phyloP scores from a whole-genome alignment of 2,113 vertebrate genomes.

The Centropus bengalensis region DNA sequence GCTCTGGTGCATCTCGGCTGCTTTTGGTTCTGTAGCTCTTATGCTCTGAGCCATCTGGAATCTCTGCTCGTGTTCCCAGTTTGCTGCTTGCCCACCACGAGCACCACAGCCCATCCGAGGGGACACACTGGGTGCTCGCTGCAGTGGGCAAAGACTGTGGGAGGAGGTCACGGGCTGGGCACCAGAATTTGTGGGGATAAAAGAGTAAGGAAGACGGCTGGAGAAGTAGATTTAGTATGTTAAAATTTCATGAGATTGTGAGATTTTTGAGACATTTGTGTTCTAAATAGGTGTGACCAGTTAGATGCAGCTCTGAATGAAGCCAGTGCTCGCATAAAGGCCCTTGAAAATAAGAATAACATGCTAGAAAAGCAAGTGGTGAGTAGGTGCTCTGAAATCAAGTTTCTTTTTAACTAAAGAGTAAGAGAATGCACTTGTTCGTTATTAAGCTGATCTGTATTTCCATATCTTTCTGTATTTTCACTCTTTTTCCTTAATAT shows the following conservation, averaged over 20 bases:
- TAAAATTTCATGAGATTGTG: background rate
- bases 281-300: conserved; percentile 82
- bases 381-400: conserved; percentile 14
- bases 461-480: background rate
- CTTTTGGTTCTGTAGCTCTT: background rate
- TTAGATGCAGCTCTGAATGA: conserved; percentile 86
- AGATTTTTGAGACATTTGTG: background rate
- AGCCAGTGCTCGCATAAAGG: conserved; percentile 78
- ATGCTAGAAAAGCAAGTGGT: conserved; percentile 89
- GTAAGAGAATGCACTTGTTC: background rate
- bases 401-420: background rate
- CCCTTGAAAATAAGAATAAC: conserved; percentile 87
- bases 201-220: background rate
- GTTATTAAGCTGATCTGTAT: background rate
- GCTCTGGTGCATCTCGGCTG: background rate
- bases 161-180: background rate
- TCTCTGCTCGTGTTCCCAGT: background rate
- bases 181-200: rapidly evolving
- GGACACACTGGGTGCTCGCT: rapidly evolving
- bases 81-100: background rate
- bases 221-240: background rate
- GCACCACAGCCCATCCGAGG: background rate
- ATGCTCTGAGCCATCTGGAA: background rate
- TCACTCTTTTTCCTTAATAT: background rate
- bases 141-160: background rate